These are phyloP conservation scores for Netelia virgata DNA, from an alignment of 2,888 invertebrate genomes.

Conservation along the genomic window DNA sequence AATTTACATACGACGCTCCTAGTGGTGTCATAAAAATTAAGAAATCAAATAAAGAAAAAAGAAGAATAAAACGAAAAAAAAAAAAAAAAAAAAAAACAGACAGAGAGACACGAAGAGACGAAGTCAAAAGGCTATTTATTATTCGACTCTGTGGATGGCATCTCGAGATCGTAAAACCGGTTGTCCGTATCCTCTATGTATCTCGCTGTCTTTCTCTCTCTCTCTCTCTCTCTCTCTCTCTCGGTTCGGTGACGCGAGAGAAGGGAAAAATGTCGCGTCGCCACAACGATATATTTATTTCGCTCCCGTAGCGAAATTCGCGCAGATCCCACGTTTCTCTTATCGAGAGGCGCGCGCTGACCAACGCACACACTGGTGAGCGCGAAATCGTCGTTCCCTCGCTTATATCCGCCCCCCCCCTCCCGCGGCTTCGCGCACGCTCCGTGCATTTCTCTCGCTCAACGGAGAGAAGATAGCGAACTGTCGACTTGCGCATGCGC, in stretches of 20 bases:
- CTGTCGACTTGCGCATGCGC: constrained; percentile 32
- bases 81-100: not conserved
- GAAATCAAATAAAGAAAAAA: not conserved
- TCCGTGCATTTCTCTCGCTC: constrained; percentile 34
- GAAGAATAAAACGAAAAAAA: not conserved
- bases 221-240: constrained; percentile 37
- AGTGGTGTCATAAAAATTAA: constrained; percentile 29
- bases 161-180: constrained; percentile 66
- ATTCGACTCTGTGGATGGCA: constrained; percentile 44
- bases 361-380: constrained; percentile 24
- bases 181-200: constrained; percentile 36
- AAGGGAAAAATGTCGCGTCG: constrained; percentile 49
- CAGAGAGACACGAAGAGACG: constrained; percentile 1
- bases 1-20: constrained; percentile 20
- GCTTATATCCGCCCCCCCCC: not conserved
- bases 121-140: constrained; percentile 56
- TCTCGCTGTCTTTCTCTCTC: constrained; percentile 31
- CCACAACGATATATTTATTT: constrained; percentile 63
- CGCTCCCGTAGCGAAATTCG: constrained; percentile 65
- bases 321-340: constrained; percentile 59
- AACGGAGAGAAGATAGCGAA: constrained; percentile 22
- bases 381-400: not conserved
- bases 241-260: constrained; percentile 32
- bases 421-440: constrained; percentile 2
- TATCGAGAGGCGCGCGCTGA: constrained; percentile 52